Evolutionary conservation across 2,888 invertebrate genomes (phyloP), one percentile per base, ranked within the genome.

Genomic region (Catocala sponsa): DNA sequence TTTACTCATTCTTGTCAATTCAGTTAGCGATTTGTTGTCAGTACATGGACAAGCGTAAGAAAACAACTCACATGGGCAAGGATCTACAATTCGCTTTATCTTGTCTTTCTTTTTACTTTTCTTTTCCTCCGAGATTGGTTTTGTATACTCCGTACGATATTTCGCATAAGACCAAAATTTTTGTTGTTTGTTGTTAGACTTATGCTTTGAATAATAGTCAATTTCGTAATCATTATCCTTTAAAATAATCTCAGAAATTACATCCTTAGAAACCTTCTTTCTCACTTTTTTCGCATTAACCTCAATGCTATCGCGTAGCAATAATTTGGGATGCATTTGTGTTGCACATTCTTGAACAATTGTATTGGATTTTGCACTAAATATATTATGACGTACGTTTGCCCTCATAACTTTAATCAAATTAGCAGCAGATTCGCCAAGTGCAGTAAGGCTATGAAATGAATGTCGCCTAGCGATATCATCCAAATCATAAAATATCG

Each of bases 401-500:
- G 79, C 60, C 58, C 70, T 81, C 68, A 76, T 77, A 35, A 68
- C 72, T 68, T 83, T 81, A 25, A 81, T 54, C 64, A 79, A 71
- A 67, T 84, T 83, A n/a, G 72, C 75, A 62, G 84, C 85, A 1
- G 87, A 84, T 12, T 68, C 15, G 55, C 68, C 80, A 0, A 82
- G 13, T 50, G 87, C 86, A 47, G 83, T 74, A 1, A 87, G 61
- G 70, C 81, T 85, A 68, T 88, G 84, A 66, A 87, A 88, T 11
- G 93, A 93, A 68, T 91, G 88, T 55, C 86, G 85, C 74, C 89
- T 91, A 7, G 85, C 85, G 62, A 91, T 78, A 13, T 87, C 86
- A 64, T 93, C 93, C 58, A 94, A 79, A 78, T 94, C 92, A 57
- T 84, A 93, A 68, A 92, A 94, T 68, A 92, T 77, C 9, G 92